Conservation (phyloP, 30 jellyfish, hydroid and myxozoan species). For the Aurelia sp. region DNA sequence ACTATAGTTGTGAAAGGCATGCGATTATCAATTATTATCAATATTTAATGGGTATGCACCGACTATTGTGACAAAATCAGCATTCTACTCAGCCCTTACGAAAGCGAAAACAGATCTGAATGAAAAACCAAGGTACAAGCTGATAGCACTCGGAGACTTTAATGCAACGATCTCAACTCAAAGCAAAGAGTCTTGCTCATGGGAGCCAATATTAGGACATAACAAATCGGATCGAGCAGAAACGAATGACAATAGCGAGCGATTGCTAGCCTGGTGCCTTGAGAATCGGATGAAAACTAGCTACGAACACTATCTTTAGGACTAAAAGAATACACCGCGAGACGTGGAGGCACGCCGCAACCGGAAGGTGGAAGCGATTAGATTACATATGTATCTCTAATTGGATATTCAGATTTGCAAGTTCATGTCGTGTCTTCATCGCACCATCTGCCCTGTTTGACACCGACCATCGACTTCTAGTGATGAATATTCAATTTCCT, state of each 20-base stretch:
- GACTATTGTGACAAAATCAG: background rate
- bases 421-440: conserved; percentile 1
- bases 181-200: background rate
- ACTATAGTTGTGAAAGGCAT: background rate
- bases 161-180: background rate
- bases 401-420: background rate
- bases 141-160: background rate
- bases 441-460: conserved; percentile 6
- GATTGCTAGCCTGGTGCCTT: conserved; percentile 10
- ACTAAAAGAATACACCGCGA: conserved; percentile 1
- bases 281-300: background rate
- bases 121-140: background rate
- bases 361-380: conserved; percentile 2
- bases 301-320: too few relatives aligned
- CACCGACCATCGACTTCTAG: conserved; percentile 18
- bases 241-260: conserved; percentile 3
- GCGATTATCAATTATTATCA: background rate
- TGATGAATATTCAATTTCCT: background rate
- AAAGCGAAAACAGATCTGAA: background rate
- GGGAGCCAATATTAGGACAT: background rate
- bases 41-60: background rate
- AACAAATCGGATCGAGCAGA: background rate
- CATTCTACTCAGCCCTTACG: background rate
- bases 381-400: conserved; percentile 5
- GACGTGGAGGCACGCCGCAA: conserved; percentile 19